Percentiles rank a stretch among this genome's conserved stretches.
Conservation (phyloP, 1,140 invertebrate species). For the Papilio polyxenes region DNA sequence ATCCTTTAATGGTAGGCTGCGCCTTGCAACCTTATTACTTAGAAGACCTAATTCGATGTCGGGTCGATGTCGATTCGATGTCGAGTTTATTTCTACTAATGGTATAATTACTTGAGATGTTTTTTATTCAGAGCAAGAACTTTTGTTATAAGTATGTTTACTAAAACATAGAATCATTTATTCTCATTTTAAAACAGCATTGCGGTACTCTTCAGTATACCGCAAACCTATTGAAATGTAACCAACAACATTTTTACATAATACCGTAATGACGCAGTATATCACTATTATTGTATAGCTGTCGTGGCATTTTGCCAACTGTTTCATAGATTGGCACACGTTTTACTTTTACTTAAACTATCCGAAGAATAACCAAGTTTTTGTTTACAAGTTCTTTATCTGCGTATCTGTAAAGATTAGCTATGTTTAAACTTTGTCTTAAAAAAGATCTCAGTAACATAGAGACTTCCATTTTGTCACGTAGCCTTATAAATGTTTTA, state of each 20-base stretch:
- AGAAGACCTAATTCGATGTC: no score
- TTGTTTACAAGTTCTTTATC: neutral
- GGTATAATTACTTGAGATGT: no score
- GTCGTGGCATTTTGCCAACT: slow-evolving; percentile 44
- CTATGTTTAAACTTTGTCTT: no score
- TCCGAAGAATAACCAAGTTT: neutral
- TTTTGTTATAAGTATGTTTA: neutral
- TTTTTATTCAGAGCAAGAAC: no score
- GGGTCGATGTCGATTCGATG: no score
- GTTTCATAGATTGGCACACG: slow-evolving; percentile 42
- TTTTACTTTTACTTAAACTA: slow-evolving; percentile 15
- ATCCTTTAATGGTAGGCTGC: no score
- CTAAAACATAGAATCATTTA: neutral
- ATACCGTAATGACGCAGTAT: slow-evolving; percentile 24
- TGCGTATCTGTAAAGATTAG: neutral
- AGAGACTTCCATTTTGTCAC: no score
- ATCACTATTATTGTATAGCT: neutral
- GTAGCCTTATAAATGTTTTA: no score
- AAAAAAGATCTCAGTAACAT: neutral
- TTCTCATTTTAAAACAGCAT: neutral
- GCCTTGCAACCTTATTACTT: no score
- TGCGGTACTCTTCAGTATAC: neutral
- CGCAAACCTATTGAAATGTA: slow-evolving; percentile 3
- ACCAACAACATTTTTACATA: slow-evolving; percentile 29
- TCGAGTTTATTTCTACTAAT: no score